A percentile compares a stretch with the other conserved stretches of the same genome.
These are phyloP conservation scores for Corella eumyota DNA, from an alignment of 23 tunicate genomes.

Conservation along the genomic window DNA sequence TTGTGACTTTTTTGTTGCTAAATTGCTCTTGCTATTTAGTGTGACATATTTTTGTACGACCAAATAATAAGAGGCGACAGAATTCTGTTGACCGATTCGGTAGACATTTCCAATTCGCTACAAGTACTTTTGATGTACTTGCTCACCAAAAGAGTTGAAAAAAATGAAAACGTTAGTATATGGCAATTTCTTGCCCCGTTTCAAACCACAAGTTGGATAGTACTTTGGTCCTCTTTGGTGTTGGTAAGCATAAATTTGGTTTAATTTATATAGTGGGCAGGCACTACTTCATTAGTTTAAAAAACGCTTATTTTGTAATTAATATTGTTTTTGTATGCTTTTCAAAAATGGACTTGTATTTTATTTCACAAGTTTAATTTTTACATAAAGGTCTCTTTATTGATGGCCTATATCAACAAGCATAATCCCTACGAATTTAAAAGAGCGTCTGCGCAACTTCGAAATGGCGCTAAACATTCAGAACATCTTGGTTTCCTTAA, in stretches of 20 bases:
- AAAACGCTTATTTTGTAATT: not conserved
- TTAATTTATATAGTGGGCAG: not conserved
- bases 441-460: slow-evolving; percentile 34
- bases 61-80: slow-evolving; percentile 28
- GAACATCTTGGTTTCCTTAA: slow-evolving; percentile 55
- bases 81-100: slow-evolving; percentile 12
- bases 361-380: too few relatives aligned
- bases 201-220: slow-evolving; percentile 38
- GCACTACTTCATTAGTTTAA: not conserved
- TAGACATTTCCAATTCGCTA: slow-evolving; percentile 16
- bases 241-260: slow-evolving; percentile 26
- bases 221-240: slow-evolving; percentile 29
- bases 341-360: too few relatives aligned
- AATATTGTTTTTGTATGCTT: not conserved
- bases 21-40: slow-evolving; percentile 2
- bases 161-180: slow-evolving; percentile 36
- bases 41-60: slow-evolving; percentile 38
- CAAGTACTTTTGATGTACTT: slow-evolving; percentile 22
- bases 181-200: slow-evolving; percentile 59
- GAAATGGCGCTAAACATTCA: slow-evolving; percentile 35
- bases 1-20: not conserved
- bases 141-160: slow-evolving; percentile 36
- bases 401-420: slow-evolving; percentile 52
- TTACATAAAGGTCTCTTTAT: slow-evolving; percentile 17
- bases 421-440: slow-evolving; percentile 40